Base-by-base conservation (phyloP, 2,888 invertebrate species). In the Petrolisthes cinctipes region DNA sequence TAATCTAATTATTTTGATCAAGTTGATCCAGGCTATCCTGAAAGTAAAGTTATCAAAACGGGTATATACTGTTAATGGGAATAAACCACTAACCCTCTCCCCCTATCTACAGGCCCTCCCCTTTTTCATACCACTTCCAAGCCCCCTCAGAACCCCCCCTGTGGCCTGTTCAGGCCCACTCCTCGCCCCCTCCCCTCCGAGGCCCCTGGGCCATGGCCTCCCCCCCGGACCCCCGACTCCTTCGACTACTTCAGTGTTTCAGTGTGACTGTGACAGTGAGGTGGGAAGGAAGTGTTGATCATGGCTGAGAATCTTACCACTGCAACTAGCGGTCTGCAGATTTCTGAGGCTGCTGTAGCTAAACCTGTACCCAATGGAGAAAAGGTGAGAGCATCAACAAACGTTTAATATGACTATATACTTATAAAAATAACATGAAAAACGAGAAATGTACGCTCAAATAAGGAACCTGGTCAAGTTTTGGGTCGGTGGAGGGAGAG, bases 351-450 rank as follows among this genome's bases (percentile, higher is more conserved):
- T 78, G 87, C 87, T 4, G 6, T 84, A 20, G 68, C 87, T 20
- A 87, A 87, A 66, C 87, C 87, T 17, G 87, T 87, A 20, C 20
- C 66, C 81, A 87, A 75, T 56, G 87, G 83, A 23, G 87, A 87
- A 53, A 87, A 87, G 87, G 87, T 87, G 37, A 54, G 82, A 23
- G 17, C 23, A 71, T 56, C 17, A 17, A 6, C 17, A 23, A 51
- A 17, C 53, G 0, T 4, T n/a, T 68, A 9, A 5, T 17, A 17
- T 3, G 53, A 71, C 53, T 37, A 51, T 37, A 51, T 9, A 14
- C 17, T 51, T 51, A 76, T 17, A 14, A 57, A 9, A 11, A 20
- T 2, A 20, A 20, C 6, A 9, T 14, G 80, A 56, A 14, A 76
- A 76, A 37, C 9, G 7, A 57, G 80, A 23, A 57, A 1, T 56